phyloP scores from a whole-genome alignment of 2,113 vertebrate genomes.

The Myotis davidii region DNA sequence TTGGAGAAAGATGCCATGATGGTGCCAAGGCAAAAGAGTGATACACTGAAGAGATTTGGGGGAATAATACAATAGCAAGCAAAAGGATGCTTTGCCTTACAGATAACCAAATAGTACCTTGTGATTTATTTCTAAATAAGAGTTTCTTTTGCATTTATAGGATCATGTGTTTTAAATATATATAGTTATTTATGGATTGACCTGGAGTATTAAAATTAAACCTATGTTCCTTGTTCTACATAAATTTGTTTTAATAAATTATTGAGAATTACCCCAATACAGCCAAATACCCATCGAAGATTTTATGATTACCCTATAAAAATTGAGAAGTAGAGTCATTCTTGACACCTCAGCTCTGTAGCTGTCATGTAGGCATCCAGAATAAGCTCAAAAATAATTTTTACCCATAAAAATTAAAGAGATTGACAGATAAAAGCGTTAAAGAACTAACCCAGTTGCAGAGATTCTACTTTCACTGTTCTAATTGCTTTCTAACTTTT shows the following conservation, averaged over 20 bases:
- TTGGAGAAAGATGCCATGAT: neutral
- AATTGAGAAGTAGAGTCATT: neutral
- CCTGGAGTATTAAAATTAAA: constrained; percentile 33
- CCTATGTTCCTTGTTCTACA: neutral
- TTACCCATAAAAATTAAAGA: constrained; percentile 58
- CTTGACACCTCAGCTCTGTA: constrained; percentile 33
- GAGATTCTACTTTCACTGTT: constrained; percentile 3
- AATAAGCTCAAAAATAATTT: constrained; percentile 53
- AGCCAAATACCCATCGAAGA: neutral
- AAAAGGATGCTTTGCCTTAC: neutral
- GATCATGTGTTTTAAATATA: constrained; percentile 5
- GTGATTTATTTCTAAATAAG: constrained; percentile 8
- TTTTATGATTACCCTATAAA: constrained; percentile 18
- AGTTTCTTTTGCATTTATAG: neutral
- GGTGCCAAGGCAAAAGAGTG: neutral
- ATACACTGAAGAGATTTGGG: neutral
- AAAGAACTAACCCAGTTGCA: neutral
- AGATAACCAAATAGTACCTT: neutral
- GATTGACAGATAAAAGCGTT: constrained; percentile 61
- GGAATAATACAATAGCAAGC: neutral
- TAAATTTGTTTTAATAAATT: neutral
- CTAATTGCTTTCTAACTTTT: constrained; percentile 55
- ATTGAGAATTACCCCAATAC: neutral
- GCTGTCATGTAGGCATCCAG: neutral
- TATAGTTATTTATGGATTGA: neutral